Evolutionary conservation across 1,140 invertebrate genomes (phyloP), one percentile per base, ranked within the genome.

Genomic region (Ericerus pela): DNA sequence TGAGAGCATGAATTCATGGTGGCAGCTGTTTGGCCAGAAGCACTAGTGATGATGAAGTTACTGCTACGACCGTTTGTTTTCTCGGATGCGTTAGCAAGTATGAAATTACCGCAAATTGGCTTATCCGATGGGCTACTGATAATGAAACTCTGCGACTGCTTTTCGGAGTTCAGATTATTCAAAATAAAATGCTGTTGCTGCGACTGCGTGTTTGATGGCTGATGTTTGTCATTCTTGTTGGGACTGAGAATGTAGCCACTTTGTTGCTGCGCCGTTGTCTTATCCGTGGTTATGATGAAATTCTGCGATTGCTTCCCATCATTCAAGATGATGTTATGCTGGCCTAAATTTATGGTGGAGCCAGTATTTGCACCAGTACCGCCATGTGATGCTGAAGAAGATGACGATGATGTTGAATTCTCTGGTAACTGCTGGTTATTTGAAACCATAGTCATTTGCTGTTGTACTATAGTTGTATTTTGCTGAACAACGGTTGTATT

Each of bases 391-490:
- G n/a, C n/a, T n/a, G 36, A 28, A 10, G 36, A 22, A 37, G 22
- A 29, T 51, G 41, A 47, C 12, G 41, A 24, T 3, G 41, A 14
- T 18, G 41, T 47, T 47, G 54, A 54, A 28, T 55, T 53, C n/a
- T 53, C 41, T 41, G 33, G 31, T 29, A 38, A 41, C 11, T 59
- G 37, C 37, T 82, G 79, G 63, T 82, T 81, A 62, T 83, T 83
- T 0, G 81, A 81, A 5, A 85, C 77, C 72, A 84, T 80, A 1
- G 77, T 78, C 2, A 78, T 79, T 60, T 79, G 78, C 51, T 79
- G 77, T 60, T 80, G 78, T 2, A 80, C 75, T 27, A 79, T 78
- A 2, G 79, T 84, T 0, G 81, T 82, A 57, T 83, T 83, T 54
- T 80, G 77, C 59, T 82, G 76, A 65, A 66, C 59, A 41, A 66